phyloP scores from a whole-genome alignment of 2,113 vertebrate genomes.

The Cyanoderma ruficeps region DNA sequence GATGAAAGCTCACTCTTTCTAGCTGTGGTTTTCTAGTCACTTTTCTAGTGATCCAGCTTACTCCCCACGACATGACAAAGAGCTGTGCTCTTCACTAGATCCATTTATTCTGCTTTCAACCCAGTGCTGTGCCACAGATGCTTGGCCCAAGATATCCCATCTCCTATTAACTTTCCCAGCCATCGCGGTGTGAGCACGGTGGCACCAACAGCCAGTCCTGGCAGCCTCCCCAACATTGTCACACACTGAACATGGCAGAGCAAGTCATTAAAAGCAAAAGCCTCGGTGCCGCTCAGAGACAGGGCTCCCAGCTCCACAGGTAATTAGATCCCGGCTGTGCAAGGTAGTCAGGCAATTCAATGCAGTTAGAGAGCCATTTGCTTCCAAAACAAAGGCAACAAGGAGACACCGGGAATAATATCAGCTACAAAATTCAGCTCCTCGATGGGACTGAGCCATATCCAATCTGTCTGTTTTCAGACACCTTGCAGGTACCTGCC shows the following conservation, averaged over 20 bases:
- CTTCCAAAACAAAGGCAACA: constrained; percentile 35
- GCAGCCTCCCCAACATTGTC: constrained; percentile 30
- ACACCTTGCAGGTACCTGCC: background rate
- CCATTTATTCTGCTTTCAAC: background rate
- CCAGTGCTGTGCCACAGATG: background rate
- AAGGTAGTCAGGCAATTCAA: constrained; percentile 43
- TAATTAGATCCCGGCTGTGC: constrained; percentile 50
- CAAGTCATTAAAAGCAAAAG: constrained; percentile 60
- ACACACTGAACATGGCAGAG: background rate
- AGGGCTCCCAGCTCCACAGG: constrained; percentile 30
- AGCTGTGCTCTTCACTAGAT: background rate
- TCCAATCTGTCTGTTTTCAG: background rate
- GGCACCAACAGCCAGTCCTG: constrained; percentile 6
- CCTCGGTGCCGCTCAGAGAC: background rate
- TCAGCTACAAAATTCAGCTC: background rate
- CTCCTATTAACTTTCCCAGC: background rate
- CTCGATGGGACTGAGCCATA: rapidly evolving
- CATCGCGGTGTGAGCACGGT: rapidly evolving
- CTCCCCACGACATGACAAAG: background rate
- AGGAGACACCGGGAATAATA: background rate
- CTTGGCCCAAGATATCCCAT: background rate
- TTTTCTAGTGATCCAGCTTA: background rate
- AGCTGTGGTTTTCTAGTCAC: background rate
- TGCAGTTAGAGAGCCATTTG: constrained; percentile 29
- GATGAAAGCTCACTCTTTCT: background rate